phyloP scores from a whole-genome alignment of 2,888 invertebrate genomes.

The Xylophagus ater region DNA sequence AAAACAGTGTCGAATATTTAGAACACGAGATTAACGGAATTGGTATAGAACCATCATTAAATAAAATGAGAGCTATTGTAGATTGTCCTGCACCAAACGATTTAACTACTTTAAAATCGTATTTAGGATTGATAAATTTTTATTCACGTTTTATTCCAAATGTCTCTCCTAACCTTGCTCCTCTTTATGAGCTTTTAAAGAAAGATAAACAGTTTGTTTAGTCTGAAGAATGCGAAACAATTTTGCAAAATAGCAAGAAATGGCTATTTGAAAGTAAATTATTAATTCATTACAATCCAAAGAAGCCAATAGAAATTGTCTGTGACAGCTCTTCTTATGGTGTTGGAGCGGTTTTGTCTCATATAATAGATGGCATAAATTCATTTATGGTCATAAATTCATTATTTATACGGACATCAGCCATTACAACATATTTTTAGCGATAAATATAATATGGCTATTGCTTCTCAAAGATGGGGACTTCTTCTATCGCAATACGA shows the following conservation, averaged over 20 bases:
- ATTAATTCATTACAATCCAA: constrained; percentile 10
- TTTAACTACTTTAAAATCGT: no score
- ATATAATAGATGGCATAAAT: constrained; percentile 18
- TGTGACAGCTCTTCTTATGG: constrained; percentile 11
- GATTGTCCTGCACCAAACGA: constrained; percentile 6
- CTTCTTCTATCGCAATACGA: constrained; percentile 11
- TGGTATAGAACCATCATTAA: constrained; percentile 2
- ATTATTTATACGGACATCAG: constrained; percentile 18
- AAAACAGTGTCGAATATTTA: constrained; percentile 4
- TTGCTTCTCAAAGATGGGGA: constrained; percentile 12
- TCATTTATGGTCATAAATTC: constrained; percentile 28
- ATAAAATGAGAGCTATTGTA: constrained; percentile 7
- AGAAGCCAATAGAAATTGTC: constrained; percentile 5
- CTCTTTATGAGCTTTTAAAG: no score
- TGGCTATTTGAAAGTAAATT: no score
- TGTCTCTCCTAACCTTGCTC: no score
- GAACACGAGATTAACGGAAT: constrained; percentile 4
- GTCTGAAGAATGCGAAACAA: no score
- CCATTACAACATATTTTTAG: constrained; percentile 19
- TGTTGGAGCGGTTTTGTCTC: constrained; percentile 7
- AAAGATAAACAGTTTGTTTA: no score
- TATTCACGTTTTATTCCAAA: no score
- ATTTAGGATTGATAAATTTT: no score
- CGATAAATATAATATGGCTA: constrained; percentile 11
- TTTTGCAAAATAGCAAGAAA: no score